Conservation (phyloP, 2,888 invertebrate genomes). For the Incurvaria masculella region DNA sequence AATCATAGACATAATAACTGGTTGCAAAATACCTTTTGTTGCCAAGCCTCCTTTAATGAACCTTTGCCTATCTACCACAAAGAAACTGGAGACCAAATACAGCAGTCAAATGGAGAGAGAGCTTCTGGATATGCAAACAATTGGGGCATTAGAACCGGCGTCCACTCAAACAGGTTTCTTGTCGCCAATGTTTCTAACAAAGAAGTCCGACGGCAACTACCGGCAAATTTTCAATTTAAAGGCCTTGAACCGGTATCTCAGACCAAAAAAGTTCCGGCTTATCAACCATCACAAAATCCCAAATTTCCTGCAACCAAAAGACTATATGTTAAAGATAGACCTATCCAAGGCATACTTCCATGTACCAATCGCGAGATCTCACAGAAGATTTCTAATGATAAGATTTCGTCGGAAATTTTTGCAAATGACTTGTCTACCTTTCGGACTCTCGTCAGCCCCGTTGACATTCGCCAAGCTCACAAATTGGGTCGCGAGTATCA, state of each 20-base stretch:
- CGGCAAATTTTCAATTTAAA: background rate
- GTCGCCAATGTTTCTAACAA: background rate
- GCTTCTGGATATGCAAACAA: background rate
- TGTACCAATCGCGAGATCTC: constrained; percentile 4
- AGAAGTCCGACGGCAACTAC: background rate
- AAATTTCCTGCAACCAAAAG: background rate
- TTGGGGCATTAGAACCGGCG: background rate
- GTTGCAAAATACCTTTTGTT: background rate
- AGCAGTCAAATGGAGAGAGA: background rate
- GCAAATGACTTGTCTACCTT: constrained; percentile 17
- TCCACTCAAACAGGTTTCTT: background rate
- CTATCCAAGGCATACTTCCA: background rate
- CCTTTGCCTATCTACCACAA: background rate
- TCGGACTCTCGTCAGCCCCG: constrained; percentile 19
- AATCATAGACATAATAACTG: background rate
- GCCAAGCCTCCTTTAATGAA: background rate
- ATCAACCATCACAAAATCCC: background rate
- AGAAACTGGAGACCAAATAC: background rate
- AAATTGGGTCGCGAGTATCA: constrained; percentile 17
- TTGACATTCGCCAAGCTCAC: constrained; percentile 15
- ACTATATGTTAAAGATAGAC: background rate
- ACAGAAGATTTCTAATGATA: constrained; percentile 14
- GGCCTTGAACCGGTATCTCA: background rate
- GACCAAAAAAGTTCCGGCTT: background rate
- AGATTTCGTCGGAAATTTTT: constrained; percentile 7